Evolutionary conservation across 2,888 invertebrate species (phyloP), one percentile per base, ranked within the genome.

Genomic region (Acleris holmiana): DNA sequence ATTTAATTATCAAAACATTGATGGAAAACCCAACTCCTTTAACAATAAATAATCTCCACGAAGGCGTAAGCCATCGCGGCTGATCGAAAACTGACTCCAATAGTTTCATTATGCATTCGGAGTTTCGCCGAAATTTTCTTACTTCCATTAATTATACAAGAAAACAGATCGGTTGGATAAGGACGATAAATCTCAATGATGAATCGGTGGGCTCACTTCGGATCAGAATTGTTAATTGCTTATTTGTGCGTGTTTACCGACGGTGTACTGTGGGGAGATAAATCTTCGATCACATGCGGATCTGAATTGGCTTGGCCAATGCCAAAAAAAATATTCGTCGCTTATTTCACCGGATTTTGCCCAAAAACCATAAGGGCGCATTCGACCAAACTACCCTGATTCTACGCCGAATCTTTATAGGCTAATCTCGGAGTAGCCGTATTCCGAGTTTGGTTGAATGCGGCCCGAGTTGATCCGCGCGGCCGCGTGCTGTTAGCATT

Each of bases 151-250:
- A 91, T 91, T 91, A 90, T 89, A 89, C 89, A 88, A 84, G 86
- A 88, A 85, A 88, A 83, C 86, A 89, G 88, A 89, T 89, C 82
- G 86, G 80, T 82, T 84, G 87, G 89, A 89, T 90, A 89, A 86
- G 82, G 85, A 84, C 89, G 80, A 91, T 91, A 91, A 91, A 91
- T 91, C 91, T 90, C 80, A 89, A 89, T 91, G 91, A 91, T 88
- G 86, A 88, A 91, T 91, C 86, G 90, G 84, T 85, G 78, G 84
- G 86, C 84, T 86, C 81, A 81, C 72, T 76, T 71, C 67, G 73
- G 84, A 85, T 85, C 79, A 74, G 87, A 89, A 88, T 88, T 88
- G 89, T 88, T 88, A 88, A 89, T 89, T 87, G 84, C 86, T 85
- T 88, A 86, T 78, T 86, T 86, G 84, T 80, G 77, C 71, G 77